phyloP scores from a whole-genome alignment of 2,888 invertebrate genomes.

The Nephrotoma appendiculata region DNA sequence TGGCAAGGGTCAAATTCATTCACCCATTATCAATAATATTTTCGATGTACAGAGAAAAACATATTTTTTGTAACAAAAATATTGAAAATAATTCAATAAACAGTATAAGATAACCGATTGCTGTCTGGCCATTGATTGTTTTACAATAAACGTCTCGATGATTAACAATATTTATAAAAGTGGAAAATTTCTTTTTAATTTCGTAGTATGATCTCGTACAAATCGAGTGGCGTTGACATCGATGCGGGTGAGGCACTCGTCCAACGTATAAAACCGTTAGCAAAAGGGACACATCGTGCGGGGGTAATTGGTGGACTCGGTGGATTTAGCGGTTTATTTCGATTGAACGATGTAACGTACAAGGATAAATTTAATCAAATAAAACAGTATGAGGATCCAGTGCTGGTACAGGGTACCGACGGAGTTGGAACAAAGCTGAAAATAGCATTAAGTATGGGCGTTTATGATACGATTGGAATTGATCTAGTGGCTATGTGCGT shows the following conservation, averaged over 20 bases:
- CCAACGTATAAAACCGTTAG: slow-evolving; percentile 64
- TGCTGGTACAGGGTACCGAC: slow-evolving; percentile 87
- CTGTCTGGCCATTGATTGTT: neutral
- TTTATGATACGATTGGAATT: slow-evolving; percentile 76
- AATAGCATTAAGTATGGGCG: slow-evolving; percentile 64
- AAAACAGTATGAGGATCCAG: slow-evolving; percentile 53
- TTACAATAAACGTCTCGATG: slow-evolving; percentile 3
- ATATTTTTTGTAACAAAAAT: slow-evolving; percentile 2
- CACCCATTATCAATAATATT: neutral
- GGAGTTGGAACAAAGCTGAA: slow-evolving; percentile 96
- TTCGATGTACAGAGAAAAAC: neutral
- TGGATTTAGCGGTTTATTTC: slow-evolving; percentile 89
- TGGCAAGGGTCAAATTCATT: neutral
- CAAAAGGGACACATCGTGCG: slow-evolving; percentile 57
- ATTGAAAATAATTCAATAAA: neutral
- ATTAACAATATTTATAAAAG: neutral
- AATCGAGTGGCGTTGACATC: slow-evolving; percentile 85
- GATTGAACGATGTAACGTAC: slow-evolving; percentile 50
- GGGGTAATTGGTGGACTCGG: slow-evolving; percentile 77
- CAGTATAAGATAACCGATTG: neutral
- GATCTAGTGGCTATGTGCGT: slow-evolving; percentile 98
- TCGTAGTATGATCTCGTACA: slow-evolving; percentile 52
- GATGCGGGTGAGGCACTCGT: slow-evolving; percentile 81
- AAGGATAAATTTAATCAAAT: slow-evolving; percentile 18
- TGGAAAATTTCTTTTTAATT: slow-evolving; percentile 7